Evolutionary conservation across 35 echinoderm and acorn worm species (phyloP).

Genomic region (Patiria miniata): DNA sequence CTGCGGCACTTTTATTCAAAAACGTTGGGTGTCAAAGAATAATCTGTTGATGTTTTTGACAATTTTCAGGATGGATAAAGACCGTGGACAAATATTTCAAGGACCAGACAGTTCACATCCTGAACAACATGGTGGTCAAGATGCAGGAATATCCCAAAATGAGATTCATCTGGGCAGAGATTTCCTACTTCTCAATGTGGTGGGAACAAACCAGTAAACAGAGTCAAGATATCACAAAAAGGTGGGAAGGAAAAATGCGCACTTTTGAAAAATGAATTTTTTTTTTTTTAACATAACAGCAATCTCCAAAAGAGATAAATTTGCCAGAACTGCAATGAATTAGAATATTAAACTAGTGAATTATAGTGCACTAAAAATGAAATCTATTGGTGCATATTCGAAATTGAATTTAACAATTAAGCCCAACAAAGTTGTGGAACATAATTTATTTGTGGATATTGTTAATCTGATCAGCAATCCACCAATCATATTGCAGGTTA

Average conservation of each 20-base stretch:
- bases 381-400: too few relatives aligned
- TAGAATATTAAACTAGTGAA: too few relatives aligned
- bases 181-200: conserved; percentile 92
- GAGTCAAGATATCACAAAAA: conserved; percentile 70
- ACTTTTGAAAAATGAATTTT: too few relatives aligned
- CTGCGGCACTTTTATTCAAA: too few relatives aligned
- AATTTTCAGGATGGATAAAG: conserved; percentile 84
- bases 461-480: background rate
- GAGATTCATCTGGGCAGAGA: conserved; percentile 98
- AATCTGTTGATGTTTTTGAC: background rate
- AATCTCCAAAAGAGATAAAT: too few relatives aligned
- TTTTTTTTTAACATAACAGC: too few relatives aligned
- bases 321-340: too few relatives aligned
- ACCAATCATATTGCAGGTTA: conserved; percentile 56
- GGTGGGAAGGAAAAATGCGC: conserved; percentile 30
- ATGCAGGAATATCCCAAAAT: conserved; percentile 71
- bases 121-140: conserved; percentile 86
- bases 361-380: too few relatives aligned
- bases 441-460: too few relatives aligned
- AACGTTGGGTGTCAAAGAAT: too few relatives aligned
- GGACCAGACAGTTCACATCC: conserved; percentile 90
- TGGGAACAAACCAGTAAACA: conserved; percentile 72
- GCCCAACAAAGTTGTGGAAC: too few relatives aligned
- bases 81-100: conserved; percentile 85
- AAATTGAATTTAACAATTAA: too few relatives aligned